A percentile compares a stretch with the other conserved stretches of the same genome.
Conservation (phyloP, 2,888 invertebrate species). For the Brachyptera putata region DNA sequence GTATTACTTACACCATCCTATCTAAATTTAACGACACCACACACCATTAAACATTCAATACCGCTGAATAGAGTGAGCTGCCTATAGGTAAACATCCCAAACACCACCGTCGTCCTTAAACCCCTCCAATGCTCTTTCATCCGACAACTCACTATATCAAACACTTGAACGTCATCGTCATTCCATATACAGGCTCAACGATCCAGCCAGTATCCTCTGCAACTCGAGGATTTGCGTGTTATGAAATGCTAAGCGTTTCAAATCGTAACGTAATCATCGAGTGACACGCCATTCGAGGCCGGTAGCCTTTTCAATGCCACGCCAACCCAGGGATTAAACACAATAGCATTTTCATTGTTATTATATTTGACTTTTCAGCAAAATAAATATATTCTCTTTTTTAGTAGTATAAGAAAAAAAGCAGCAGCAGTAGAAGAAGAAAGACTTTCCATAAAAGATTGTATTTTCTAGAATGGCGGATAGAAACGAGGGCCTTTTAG, state of each 20-base stretch:
- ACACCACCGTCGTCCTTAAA: not conserved
- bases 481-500: not conserved
- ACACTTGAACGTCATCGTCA: not conserved
- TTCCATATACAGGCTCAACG: not conserved
- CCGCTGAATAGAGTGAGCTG: too few relatives aligned
- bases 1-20: too few relatives aligned
- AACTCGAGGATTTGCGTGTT: not conserved
- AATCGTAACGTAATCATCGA: not conserved
- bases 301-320: not conserved
- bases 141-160: not conserved
- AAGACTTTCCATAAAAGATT: not conserved
- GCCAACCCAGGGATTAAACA: not conserved
- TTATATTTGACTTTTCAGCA: not conserved
- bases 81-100: conserved; percentile 8
- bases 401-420: too few relatives aligned
- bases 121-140: not conserved
- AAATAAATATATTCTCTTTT: not conserved
- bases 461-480: not conserved
- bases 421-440: not conserved
- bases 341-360: not conserved
- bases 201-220: not conserved
- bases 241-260: not conserved
- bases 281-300: not conserved
- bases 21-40: not conserved
- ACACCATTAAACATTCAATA: conserved; percentile 7